These are phyloP conservation scores for Aptenodytes forsteri DNA, from an alignment of 2,113 vertebrate species.

Conservation along the genomic window DNA sequence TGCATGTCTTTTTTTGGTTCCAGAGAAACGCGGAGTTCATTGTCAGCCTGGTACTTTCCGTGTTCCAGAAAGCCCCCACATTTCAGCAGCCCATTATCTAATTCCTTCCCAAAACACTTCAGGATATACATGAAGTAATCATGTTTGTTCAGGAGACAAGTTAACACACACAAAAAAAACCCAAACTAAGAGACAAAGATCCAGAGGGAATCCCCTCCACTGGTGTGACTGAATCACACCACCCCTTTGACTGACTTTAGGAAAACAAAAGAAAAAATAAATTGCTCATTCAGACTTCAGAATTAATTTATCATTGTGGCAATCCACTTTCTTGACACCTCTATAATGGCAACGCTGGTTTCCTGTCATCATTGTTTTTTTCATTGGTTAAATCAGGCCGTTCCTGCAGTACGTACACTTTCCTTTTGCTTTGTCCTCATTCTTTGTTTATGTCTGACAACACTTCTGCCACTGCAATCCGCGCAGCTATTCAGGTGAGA, in stretches of 20 bases:
- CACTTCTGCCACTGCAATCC: not conserved
- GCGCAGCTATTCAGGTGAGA: not conserved
- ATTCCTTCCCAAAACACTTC: conserved; percentile 31
- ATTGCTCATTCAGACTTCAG: not conserved
- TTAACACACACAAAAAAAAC: not conserved
- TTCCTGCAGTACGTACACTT: not conserved
- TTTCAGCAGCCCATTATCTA: not conserved
- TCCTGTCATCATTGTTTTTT: not conserved
- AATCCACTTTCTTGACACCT: not conserved
- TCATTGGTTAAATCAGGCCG: not conserved
- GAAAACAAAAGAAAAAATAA: not conserved
- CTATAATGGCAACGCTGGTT: not conserved
- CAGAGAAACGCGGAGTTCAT: not conserved
- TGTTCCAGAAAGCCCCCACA: not conserved
- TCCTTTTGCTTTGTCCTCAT: not conserved
- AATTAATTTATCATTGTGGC: not conserved
- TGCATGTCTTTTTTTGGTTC: not conserved
- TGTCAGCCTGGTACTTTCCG: not conserved
- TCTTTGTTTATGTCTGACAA: not conserved
- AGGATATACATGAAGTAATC: not conserved
- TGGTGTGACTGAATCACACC: not conserved
- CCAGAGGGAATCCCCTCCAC: conserved; percentile 18
- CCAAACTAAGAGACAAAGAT: not conserved
- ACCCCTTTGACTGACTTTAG: not conserved
- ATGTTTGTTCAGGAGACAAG: not conserved